Base-by-base conservation (phyloP, 1,140 invertebrate species). In the Papilio aristodemus region DNA sequence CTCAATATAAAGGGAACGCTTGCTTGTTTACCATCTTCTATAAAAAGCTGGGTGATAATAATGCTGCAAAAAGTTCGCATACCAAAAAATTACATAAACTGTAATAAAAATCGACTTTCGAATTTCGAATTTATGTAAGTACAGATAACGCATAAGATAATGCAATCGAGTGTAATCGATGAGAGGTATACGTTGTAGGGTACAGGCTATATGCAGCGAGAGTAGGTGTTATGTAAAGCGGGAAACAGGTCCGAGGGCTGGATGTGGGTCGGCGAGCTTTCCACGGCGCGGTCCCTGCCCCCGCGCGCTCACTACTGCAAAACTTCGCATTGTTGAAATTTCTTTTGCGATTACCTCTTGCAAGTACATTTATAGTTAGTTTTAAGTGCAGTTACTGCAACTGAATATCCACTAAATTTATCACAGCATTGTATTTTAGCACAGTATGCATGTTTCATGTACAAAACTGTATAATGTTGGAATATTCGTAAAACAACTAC, bases 201-300 rank as follows among this genome's bases (percentile, higher is more conserved):
- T 73, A 59, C 68, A 71, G 62, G 50, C 69, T 71, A 43, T 66
- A 43, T 66, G 69, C 71, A 71, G 75, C 75, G 77, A 80, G 76
- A 79, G 77, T 75, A 70, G 71, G 74, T 66, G 77, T 84, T 84
- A 84, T 83, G 80, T 84, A 84, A 84, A 84, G 74, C 74, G 54
- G 68, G 73, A 78, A 84, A 79, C 82, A 78, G 74, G 82, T 83
- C 75, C 70, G 63, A 58, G 62, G 41, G 63, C 63, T 69, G 70
- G 41, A 80, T 76, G 70, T 84, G 78, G 81, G 79, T 83, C 79
- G 81, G 69, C 67, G 67, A 79, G 81, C 79, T 85, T 81, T 83
- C 78, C 71, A 75, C 57, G 63, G 69, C 25, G 32, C 36, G 59
- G 59, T 37, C 59, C 14, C 27, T 62, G 59, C 59, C 59, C 59